Conservation (phyloP, 1,140 invertebrate species). For the Caenorhabditis remanei region DNA sequence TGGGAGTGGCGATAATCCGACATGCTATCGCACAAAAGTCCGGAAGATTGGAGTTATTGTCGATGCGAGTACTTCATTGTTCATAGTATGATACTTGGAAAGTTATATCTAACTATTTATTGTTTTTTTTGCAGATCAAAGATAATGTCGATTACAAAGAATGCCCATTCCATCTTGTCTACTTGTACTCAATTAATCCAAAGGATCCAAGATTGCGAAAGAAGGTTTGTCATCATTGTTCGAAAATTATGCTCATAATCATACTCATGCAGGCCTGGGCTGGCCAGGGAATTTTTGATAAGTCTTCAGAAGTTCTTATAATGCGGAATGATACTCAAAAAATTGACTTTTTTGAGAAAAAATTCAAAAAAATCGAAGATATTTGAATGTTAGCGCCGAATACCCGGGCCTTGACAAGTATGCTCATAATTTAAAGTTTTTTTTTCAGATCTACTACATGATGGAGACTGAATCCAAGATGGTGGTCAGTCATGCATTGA, state of each 20-base stretch:
- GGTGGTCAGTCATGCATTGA: conserved; percentile 61
- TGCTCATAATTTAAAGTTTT: background rate
- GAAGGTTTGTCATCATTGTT: conserved; percentile 13
- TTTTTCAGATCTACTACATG: conserved; percentile 61
- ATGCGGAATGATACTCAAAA: too few species aligned
- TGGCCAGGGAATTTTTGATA: too few species aligned
- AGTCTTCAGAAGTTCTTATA: too few species aligned
- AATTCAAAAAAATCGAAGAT: background rate
- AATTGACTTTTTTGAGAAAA: too few species aligned
- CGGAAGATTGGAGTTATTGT: conserved; percentile 57
- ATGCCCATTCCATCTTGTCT: conserved; percentile 58
- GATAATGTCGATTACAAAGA: conserved; percentile 55
- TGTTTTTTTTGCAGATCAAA: background rate
- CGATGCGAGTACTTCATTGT: conserved; percentile 12
- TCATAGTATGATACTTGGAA: background rate
- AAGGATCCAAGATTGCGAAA: conserved; percentile 59
- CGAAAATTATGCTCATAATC: too few species aligned
- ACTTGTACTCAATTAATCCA: conserved; percentile 56
- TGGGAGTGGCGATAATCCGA: conserved; percentile 20
- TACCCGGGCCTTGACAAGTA: too few species aligned
- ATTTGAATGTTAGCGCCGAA: too few species aligned
- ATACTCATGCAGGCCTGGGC: too few species aligned
- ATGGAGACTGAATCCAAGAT: conserved; percentile 57
- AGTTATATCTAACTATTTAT: background rate
- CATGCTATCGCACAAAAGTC: conserved; percentile 61